phyloP scores from a whole-genome alignment of 2,797 vertebrate genomes.

The Lerista edwardsae region DNA sequence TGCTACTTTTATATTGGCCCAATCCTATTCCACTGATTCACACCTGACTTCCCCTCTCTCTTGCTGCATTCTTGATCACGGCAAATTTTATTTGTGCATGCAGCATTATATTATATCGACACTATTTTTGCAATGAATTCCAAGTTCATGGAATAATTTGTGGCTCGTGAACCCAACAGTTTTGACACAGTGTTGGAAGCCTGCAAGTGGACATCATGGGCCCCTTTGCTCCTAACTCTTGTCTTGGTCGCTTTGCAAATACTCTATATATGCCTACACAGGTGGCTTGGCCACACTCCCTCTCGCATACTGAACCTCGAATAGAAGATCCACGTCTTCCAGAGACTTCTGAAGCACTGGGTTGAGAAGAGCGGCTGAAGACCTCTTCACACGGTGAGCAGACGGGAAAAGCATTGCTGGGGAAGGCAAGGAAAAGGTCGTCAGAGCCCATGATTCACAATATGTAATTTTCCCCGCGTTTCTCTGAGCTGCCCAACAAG shows the following conservation, averaged over 20 bases:
- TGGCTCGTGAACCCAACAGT: too few species aligned
- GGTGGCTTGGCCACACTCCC: not conserved
- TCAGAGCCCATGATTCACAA: not conserved
- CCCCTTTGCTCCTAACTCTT: not conserved
- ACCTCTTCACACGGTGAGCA: slow-evolving; percentile 85
- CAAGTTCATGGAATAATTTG: too few species aligned
- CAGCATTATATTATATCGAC: too few species aligned
- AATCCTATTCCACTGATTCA: too few species aligned
- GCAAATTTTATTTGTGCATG: too few species aligned
- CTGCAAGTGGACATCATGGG: slow-evolving; percentile 1
- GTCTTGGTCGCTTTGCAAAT: not conserved
- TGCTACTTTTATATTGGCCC: not conserved
- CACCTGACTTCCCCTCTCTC: too few species aligned
- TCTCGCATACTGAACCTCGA: slow-evolving; percentile 81
- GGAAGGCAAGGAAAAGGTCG: slow-evolving; percentile 23
- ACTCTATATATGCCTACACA: not conserved
- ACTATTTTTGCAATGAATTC: too few species aligned
- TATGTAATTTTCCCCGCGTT: not conserved
- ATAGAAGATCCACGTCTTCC: slow-evolving; percentile 88
- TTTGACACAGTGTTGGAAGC: too few species aligned
- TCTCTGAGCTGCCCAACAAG: not conserved
- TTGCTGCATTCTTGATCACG: too few species aligned
- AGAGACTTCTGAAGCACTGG: slow-evolving; percentile 86
- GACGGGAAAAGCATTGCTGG: slow-evolving; percentile 88
- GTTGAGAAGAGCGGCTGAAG: slow-evolving; percentile 79